phyloP scores from a whole-genome alignment of 2,888 invertebrate species.

The Abrostola triplasia region DNA sequence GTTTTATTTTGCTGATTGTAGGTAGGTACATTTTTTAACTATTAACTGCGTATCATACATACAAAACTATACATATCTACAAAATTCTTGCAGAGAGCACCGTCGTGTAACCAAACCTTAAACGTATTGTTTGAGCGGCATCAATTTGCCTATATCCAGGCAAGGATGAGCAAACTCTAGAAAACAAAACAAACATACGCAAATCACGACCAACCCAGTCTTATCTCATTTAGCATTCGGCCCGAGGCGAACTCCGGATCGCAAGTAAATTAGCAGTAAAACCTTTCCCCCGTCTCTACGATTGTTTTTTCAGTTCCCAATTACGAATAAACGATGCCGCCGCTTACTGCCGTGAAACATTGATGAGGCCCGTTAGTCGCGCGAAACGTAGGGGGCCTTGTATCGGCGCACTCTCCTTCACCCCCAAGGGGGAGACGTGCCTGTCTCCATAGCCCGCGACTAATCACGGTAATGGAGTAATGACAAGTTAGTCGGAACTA shows the following conservation, averaged over 20 bases:
- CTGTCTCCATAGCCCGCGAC: slow-evolving; percentile 56
- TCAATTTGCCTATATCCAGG: slow-evolving; percentile 25
- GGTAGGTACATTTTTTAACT: background rate
- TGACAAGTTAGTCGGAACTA: slow-evolving; percentile 77
- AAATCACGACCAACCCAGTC: slow-evolving; percentile 47
- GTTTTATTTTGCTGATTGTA: too few relatives aligned
- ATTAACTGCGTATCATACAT: background rate
- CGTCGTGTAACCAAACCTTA: background rate
- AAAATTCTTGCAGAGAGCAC: background rate
- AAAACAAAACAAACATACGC: slow-evolving; percentile 41
- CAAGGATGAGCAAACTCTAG: slow-evolving; percentile 34
- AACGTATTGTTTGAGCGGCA: background rate
- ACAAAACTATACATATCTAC: background rate
- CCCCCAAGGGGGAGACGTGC: slow-evolving; percentile 37
- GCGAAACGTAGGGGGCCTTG: slow-evolving; percentile 51
- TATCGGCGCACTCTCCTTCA: slow-evolving; percentile 42
- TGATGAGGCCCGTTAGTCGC: slow-evolving; percentile 76
- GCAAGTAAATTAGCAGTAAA: slow-evolving; percentile 76
- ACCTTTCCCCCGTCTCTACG: slow-evolving; percentile 67
- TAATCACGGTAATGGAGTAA: slow-evolving; percentile 84
- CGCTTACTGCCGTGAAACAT: slow-evolving; percentile 81
- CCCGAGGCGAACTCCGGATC: slow-evolving; percentile 58
- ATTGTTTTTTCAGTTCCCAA: slow-evolving; percentile 83
- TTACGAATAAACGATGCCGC: slow-evolving; percentile 78
- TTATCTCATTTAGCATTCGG: slow-evolving; percentile 71